phyloP scores from a whole-genome alignment of 2,888 invertebrate species.

The Halictus ligatus region DNA sequence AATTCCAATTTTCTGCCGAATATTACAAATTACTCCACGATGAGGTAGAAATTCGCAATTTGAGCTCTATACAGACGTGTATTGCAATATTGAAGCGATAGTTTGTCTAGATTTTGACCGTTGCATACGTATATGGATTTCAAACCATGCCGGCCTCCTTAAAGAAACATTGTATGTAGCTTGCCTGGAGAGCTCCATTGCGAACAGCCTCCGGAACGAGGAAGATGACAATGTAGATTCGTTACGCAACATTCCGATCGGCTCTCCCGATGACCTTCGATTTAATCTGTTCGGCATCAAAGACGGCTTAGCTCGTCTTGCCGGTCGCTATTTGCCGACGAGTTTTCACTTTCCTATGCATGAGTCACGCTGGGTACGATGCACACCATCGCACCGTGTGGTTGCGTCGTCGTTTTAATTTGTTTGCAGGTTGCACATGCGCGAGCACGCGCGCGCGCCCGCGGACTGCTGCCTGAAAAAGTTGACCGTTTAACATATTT shows the following conservation, averaged over 20 bases:
- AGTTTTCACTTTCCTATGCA: not conserved
- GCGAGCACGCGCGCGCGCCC: not conserved
- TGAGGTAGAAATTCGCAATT: too few species aligned
- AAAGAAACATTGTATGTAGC: not conserved
- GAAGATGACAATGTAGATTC: not conserved
- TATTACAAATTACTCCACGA: too few species aligned
- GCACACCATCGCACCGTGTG: not conserved
- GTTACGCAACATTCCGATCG: slow-evolving; percentile 6
- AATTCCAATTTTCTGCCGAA: too few species aligned
- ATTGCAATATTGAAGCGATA: too few species aligned
- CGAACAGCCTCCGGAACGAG: not conserved
- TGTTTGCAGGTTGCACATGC: not conserved
- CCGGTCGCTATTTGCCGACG: not conserved
- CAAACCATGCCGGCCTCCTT: too few species aligned
- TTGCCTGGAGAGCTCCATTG: not conserved
- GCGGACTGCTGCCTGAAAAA: not conserved
- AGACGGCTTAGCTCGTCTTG: not conserved
- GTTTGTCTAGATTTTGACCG: too few species aligned
- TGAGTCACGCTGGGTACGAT: not conserved
- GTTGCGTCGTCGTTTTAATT: not conserved
- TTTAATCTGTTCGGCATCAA: not conserved
- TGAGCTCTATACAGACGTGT: too few species aligned
- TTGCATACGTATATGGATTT: too few species aligned
- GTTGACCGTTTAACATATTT: slow-evolving; percentile 4
- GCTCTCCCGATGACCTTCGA: not conserved